Evolutionary conservation across 1,140 invertebrate species (phyloP).

Genomic region (Apis dorsata): DNA sequence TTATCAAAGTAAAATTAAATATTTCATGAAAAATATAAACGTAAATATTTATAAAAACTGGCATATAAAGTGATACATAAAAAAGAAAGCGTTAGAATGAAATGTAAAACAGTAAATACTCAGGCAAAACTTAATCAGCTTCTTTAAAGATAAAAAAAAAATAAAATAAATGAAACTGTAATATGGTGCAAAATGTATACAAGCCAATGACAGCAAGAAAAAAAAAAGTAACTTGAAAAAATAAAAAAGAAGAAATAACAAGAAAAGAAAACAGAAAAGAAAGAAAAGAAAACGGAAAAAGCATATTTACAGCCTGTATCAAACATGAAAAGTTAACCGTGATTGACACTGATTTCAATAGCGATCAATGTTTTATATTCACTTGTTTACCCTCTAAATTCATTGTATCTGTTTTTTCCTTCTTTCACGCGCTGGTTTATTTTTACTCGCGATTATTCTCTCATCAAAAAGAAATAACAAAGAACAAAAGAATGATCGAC

Average conservation of each 20-base stretch:
- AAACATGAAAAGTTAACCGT: conserved; percentile 48
- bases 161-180: too few relatives aligned
- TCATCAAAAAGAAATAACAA: neutral
- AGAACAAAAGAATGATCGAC: neutral
- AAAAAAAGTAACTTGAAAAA: conserved; percentile 43
- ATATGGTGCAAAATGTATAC: neutral
- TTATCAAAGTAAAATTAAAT: too few relatives aligned
- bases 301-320: conserved; percentile 52
- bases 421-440: neutral
- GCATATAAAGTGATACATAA: too few relatives aligned
- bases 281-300: neutral
- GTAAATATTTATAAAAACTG: too few relatives aligned
- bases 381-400: conserved; percentile 56
- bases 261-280: neutral
- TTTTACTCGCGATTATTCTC: neutral
- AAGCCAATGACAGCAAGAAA: too few relatives aligned
- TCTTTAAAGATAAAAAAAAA: too few relatives aligned
- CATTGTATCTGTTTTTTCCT: conserved; percentile 27
- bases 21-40: too few relatives aligned
- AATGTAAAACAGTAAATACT: too few relatives aligned
- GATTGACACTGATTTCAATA: conserved; percentile 62
- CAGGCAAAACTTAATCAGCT: too few relatives aligned
- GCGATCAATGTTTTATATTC: conserved; percentile 67
- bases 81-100: too few relatives aligned
- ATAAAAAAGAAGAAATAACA: neutral